Evolutionary conservation across 2,113 vertebrate genomes (phyloP).

Genomic region (Siniperca knerii): DNA sequence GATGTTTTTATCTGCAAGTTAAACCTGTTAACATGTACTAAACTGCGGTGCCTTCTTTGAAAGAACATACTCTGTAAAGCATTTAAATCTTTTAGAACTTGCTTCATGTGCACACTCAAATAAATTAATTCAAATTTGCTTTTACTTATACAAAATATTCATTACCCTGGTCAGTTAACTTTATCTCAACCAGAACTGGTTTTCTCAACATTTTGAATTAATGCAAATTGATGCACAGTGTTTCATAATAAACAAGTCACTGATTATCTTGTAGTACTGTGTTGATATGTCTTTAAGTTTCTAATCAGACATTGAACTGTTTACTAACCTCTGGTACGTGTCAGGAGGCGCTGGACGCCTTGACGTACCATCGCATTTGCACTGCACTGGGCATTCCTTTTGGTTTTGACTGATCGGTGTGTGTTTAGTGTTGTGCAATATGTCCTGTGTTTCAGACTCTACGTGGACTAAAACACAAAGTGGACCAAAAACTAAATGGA

Average conservation of each 20-base stretch:
- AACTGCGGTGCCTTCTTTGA: background rate
- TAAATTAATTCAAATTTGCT: background rate
- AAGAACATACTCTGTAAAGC: background rate
- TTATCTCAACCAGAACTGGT: background rate
- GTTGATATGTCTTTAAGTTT: background rate
- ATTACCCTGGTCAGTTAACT: background rate
- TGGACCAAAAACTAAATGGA: background rate
- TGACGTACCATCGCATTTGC: background rate
- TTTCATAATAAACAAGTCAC: background rate
- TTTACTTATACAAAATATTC: background rate
- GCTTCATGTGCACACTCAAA: background rate
- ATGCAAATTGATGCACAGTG: background rate
- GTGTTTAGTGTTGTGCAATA: slow-evolving; percentile 11
- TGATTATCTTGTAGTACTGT: background rate
- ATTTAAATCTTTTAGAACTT: background rate
- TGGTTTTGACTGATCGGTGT: background rate
- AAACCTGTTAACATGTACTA: background rate
- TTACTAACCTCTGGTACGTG: background rate
- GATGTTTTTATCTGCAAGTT: background rate
- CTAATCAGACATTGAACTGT: background rate
- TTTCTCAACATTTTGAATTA: background rate
- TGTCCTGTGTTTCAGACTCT: background rate
- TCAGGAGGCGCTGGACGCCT: background rate
- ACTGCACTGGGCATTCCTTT: background rate
- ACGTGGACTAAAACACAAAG: background rate